Evolutionary conservation across 2,113 vertebrate genomes (phyloP), one percentile per base, ranked within the genome.

Genomic region (Anser cygnoides): DNA sequence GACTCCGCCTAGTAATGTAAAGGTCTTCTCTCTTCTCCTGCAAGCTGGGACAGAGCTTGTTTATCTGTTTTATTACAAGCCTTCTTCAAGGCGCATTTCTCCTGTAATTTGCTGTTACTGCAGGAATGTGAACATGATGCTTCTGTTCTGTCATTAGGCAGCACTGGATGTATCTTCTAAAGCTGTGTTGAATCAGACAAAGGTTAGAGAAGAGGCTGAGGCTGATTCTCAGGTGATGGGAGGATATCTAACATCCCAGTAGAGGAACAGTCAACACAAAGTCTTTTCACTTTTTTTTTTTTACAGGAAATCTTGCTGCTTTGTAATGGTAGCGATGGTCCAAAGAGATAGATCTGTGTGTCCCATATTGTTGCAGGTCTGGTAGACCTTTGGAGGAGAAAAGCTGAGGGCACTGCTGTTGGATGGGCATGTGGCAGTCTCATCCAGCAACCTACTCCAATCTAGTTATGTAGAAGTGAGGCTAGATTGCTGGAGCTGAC

Each of bases 1-100:
- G 0, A 6, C 86, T 73, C 17, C 62, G 3, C 43, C 0, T 1
- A 39, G 29, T 67, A 52, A 4, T 18, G 5, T 4, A 6, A 83
- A 50, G 12, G 25, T 29, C 44, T 68, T 83, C 20, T 79, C 26
- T 55, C 19, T 67, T 46, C 20, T 26, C 5, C 15, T 26, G 39
- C 39, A 33, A 57, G 15, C 4, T 74, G 52, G 7, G 29, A 73
- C 37, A 71, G 43, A 46, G 71, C 5, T 35, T 83, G 5, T 54
- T 4, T 81, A 31, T 66, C 35, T 7, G 4, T 70, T 86, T 84
- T 55, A 58, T 7, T 49, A 33, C 10, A 21, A 39, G n/a, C 29
- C 14, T 8, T 18, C 21, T 58, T 66, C 25, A 58, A 63, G 46
- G 16, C 6, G 4, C 39, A 33, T 58, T 81, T 74, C 12, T 91